Conservation (phyloP, 2,113 vertebrate genomes). For the Grammomys surdaster region DNA sequence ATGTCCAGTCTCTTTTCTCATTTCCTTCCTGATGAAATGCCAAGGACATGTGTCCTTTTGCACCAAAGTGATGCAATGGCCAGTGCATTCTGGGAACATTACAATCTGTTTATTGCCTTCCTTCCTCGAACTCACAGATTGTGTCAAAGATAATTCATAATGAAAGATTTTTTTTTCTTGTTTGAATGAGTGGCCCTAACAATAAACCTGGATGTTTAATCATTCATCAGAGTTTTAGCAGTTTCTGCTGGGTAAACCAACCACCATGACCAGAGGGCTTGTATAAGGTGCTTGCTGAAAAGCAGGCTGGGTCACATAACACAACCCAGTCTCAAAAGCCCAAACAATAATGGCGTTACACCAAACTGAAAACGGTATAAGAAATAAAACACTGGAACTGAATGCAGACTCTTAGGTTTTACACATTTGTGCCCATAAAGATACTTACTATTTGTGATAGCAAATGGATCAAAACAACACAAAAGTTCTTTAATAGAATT, state of each 20-base stretch:
- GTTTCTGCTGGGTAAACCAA: neutral
- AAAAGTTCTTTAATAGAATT: neutral
- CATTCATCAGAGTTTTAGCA: slow-evolving; percentile 3
- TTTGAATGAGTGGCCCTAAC: neutral
- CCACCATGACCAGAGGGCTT: neutral
- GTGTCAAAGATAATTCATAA: neutral
- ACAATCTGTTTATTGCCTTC: neutral
- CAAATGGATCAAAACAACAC: neutral
- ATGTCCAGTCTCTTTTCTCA: neutral
- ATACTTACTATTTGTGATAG: neutral
- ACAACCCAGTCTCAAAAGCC: neutral
- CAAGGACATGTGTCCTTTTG: neutral
- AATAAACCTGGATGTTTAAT: slow-evolving; percentile 1
- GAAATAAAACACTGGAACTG: neutral
- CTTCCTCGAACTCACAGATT: neutral
- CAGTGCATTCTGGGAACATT: neutral
- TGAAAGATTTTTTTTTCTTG: neutral
- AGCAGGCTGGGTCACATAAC: neutral
- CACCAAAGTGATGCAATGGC: neutral
- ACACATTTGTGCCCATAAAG: neutral
- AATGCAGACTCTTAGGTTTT: neutral
- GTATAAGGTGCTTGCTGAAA: neutral
- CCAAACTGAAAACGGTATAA: neutral
- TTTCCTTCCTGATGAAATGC: neutral
- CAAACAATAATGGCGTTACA: neutral